Evolutionary conservation across 1,140 invertebrate species (phyloP).

Genomic region (Nephotettix cincticeps): DNA sequence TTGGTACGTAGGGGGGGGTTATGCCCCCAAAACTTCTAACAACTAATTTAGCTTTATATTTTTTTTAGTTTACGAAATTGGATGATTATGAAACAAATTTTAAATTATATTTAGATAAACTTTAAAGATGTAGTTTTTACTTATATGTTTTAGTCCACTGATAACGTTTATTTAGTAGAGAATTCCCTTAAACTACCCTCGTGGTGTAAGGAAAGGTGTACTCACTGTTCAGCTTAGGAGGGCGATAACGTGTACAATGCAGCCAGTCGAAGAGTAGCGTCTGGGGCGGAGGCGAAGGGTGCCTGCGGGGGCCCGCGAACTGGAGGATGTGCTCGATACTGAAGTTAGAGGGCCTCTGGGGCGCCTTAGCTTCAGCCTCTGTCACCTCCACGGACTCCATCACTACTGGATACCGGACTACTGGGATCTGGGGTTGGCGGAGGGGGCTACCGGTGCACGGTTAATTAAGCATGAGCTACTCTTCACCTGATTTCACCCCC

Average conservation of each 20-base stretch:
- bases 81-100: too few relatives aligned
- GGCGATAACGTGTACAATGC: conserved; percentile 47
- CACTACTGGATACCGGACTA: not conserved
- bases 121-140: too few relatives aligned
- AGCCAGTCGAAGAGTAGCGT: not conserved
- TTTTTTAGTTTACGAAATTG: too few relatives aligned
- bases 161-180: too few relatives aligned
- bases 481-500: not conserved
- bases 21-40: too few relatives aligned
- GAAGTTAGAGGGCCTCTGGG: not conserved
- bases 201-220: too few relatives aligned
- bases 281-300: not conserved
- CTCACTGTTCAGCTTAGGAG: conserved; percentile 53
- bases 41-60: too few relatives aligned
- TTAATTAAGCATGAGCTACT: conserved; percentile 4
- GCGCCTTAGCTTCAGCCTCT: not conserved
- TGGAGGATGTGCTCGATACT: not conserved
- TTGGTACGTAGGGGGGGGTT: too few relatives aligned
- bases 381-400: not conserved
- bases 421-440: conserved; percentile 43
- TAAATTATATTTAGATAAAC: too few relatives aligned
- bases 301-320: not conserved
- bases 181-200: too few relatives aligned
- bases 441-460: not conserved
- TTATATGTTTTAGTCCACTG: too few relatives aligned